Evolutionary conservation across 2,113 vertebrate genomes (phyloP).

Genomic region (Oenanthe oenanthe): DNA sequence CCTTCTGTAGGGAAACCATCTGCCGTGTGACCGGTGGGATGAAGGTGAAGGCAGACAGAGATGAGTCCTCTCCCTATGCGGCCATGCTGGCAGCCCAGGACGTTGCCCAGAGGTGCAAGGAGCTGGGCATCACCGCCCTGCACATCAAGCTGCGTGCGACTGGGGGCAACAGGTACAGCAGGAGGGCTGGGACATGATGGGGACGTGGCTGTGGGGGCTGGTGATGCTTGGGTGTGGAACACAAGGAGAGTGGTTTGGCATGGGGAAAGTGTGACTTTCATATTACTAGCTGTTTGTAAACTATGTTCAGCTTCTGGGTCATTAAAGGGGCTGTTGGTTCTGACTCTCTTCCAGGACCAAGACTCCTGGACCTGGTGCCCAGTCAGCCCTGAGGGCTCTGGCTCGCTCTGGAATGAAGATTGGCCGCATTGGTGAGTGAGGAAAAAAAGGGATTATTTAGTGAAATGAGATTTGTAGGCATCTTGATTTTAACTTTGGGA

Average conservation of each 20-base stretch:
- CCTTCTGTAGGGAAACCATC: conserved; percentile 88
- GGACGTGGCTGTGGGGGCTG: not conserved
- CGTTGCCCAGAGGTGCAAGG: conserved; percentile 97
- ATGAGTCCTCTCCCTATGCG: conserved; percentile 95
- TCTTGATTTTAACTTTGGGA: rapidly evolving
- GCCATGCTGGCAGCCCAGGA: conserved; percentile 98
- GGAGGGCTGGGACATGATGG: not conserved
- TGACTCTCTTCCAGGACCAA: conserved; percentile 84
- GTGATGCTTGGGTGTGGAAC: no score
- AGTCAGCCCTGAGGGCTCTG: conserved; percentile 95
- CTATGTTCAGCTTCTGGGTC: not conserved
- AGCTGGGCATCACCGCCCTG: conserved; percentile 94
- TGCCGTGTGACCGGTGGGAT: conserved; percentile 97
- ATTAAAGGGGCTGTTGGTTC: not conserved
- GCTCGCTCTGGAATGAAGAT: conserved; percentile 99
- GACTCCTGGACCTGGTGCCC: conserved; percentile 96
- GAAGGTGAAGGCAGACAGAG: conserved; percentile 98
- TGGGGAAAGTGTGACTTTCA: not conserved
- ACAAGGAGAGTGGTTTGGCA: not conserved
- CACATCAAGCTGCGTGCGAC: conserved; percentile 98
- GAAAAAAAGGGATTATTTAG: not conserved
- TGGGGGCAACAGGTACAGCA: conserved; percentile 87
- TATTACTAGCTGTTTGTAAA: not conserved
- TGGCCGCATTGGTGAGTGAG: conserved; percentile 89
- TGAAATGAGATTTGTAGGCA: not conserved